Evolutionary conservation across 2,113 vertebrate species (phyloP), one percentile per base, ranked within the genome.

Genomic region (Empidonax traillii): DNA sequence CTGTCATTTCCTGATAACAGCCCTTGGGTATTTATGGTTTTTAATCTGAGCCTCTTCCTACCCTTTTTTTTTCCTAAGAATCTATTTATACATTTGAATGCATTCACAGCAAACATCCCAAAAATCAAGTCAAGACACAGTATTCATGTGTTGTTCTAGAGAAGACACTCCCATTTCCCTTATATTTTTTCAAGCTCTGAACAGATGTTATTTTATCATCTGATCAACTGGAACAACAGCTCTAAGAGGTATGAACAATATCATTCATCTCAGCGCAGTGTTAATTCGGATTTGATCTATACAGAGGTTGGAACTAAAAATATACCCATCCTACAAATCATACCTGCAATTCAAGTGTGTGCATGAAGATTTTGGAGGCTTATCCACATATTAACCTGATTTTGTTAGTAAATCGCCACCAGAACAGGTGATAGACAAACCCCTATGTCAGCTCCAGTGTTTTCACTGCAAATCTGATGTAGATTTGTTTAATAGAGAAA

Each of bases 121-220:
- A 82, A 89, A 87, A 44, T 81, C 44, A 59, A 59, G 24, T n/a
- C 35, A 73, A 56, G 65, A 71, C 17, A 52, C 10, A 22, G 6
- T 43, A 33, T 39, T 79, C 9, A 17, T 3, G 16, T 39, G 20
- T 68, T 59, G 27, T 47, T 30, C 53, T 9, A 63, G 53, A 82
- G 24, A 63, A 78, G 35, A 84, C 7, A 2, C 4, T 12, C 4
- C 20, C 18, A 68, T 89, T 90, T 37, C 75, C 37, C 37, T 65
- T 49, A 49, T 7, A 39, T 5, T 76, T 93, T 96, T 85, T 56
- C 25, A 82, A 49, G n/a, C 27, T 94, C 52, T 87, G 58, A 89
- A 61, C 65, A 90, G 81, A 89, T 85, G 62, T 65, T 74, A 55
- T 78, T 87, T 93, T 89, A 68, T 89, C 74, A 87, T 65, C 67